Evolutionary conservation across 2,113 vertebrate species (phyloP).

Genomic region (Engystomops pustulosus): DNA sequence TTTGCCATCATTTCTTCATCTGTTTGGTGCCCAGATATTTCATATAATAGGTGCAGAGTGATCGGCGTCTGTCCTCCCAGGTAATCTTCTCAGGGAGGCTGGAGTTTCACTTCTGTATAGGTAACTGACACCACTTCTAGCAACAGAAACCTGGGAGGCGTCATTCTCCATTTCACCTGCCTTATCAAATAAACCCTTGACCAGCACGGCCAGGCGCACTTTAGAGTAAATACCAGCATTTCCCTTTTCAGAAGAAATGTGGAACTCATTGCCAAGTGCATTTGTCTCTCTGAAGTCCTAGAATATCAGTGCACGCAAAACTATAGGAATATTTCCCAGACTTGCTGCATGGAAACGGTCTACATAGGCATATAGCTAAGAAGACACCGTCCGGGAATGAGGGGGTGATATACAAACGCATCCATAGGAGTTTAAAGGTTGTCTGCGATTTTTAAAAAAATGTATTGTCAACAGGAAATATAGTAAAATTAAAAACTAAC

Average conservation of each 20-base stretch:
- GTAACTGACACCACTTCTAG: conserved; percentile 69
- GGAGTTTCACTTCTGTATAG: conserved; percentile 70
- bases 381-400: too few relatives aligned
- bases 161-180: conserved; percentile 65
- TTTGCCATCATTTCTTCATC: conserved; percentile 67
- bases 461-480: too few relatives aligned
- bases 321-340: not conserved
- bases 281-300: not conserved
- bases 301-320: not conserved
- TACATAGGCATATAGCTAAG: not conserved
- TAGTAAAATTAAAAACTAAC: too few relatives aligned
- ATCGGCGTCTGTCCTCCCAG: not conserved
- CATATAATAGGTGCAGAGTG: not conserved
- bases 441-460: too few relatives aligned
- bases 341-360: not conserved
- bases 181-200: conserved; percentile 62
- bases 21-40: conserved; percentile 24
- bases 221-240: conserved; percentile 30
- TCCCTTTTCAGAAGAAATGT: not conserved
- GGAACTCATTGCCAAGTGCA: not conserved
- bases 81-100: conserved; percentile 61
- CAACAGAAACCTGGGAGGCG: conserved; percentile 64
- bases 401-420: too few relatives aligned
- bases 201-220: not conserved
- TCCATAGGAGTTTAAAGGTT: too few relatives aligned